Base-by-base conservation (phyloP, 2,797 vertebrate species). In the Staurois parvus region DNA sequence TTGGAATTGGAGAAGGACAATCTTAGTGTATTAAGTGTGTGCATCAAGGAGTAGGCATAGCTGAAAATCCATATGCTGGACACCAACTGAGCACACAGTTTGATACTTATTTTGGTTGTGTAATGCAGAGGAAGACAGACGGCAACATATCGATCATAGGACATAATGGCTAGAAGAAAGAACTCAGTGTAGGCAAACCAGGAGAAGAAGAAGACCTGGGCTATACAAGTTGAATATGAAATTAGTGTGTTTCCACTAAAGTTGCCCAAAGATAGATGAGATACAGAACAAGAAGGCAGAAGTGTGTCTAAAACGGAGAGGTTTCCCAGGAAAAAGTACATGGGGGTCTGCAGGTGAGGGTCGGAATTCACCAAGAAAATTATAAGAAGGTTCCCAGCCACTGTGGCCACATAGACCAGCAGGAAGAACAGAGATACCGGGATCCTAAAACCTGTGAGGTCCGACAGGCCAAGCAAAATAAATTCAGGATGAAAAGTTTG, bases 121-220 rank as follows among this genome's bases (percentile, higher is more conserved):
- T 0, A 0, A 90, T 91, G 2, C 88, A 88, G 12, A 24, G 59
- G 59, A 64, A 24, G 59, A 6, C 59, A 64, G 24, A 64, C 11
- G n/a, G 59, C 59, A 67, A 91, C 85, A 24, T 91, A 90, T 56
- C 89, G 88, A 67, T 90, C 90, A 72, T 84, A 90, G 76, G 90
- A 89, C 89, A 89, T 90, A 42, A 89, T 82, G 6, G 90, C 90
- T 29, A 90, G 89, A 84, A 88, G 90, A 52, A 90, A 88, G 32
- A 89, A 86, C 76, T 91, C 90, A 0, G 87, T 84, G 1, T 87
- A 88, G 21, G 88, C 88, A 42, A 45, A 87, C 45, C 89, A 91
- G 77, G 88, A 88, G 56, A 90, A 90, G 72, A 90, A 90, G 74
- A 91, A 91, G 21, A 91, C 88, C 78, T 91, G 89, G 9, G 67